Base-by-base conservation (phyloP, 30 jellyfish, hydroid and myxozoan species). In the Hydractinia echinata region DNA sequence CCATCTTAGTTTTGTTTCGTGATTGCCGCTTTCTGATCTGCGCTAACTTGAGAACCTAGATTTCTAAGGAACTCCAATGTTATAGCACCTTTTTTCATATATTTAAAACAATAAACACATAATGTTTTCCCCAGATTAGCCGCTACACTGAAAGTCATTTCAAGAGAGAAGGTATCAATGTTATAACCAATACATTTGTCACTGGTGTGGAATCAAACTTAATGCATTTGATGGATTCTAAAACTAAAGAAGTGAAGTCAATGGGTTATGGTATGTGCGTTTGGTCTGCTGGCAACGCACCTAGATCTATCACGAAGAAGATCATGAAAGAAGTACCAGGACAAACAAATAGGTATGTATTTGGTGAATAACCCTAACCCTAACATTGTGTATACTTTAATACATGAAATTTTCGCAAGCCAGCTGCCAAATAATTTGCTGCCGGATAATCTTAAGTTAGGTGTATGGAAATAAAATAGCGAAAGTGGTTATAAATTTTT, bases 221-320 rank as follows among this genome's bases (percentile, higher is more conserved):
- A 21, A 44, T 92, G 79, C 93, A 83, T 20, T 79, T 84, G 13
- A 62, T 69, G 86, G 95, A 86, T 80, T 95, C 98, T 53, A 79
- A 82, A 20, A 77, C 98, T 14, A 84, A 84, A 19, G 95, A 87
- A 55, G 60, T 66, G 71, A 72, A 77, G 44, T 18, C 64, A 16
- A 79, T 92, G 69, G 95, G 95, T 0, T 92, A 83, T 81, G 98
- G 98, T 20, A 83, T 92, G 96, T 92, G 98, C 72, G 98, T 92
- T 10, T 92, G 98, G 98, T 94, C 95, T 15, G 96, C 96, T 76
- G 98, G 98, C 21, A 87, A 86, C 53, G 96, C 94, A 62, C 98
- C 98, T 14, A 81, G 96, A 44, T 88, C 86, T 48, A 49, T 92
- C 7, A 83, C 98, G 9, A 87, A 79, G 61, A 60, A 80, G 62